Evolutionary conservation across 2,113 vertebrate species (phyloP).

Genomic region (Brienomyrus brachyistius): DNA sequence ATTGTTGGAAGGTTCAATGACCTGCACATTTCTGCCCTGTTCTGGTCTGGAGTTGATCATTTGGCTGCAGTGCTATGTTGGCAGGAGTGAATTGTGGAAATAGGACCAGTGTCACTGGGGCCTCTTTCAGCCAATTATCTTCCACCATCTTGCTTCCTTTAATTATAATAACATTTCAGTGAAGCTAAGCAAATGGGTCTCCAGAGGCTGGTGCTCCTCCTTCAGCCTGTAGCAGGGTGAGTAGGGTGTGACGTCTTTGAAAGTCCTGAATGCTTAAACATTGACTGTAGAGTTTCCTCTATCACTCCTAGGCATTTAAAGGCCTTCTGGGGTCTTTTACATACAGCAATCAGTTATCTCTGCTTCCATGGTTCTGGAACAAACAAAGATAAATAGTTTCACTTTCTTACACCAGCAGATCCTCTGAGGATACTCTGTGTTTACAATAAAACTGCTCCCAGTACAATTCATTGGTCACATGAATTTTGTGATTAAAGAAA

Average conservation of each 20-base stretch:
- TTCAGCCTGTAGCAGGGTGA: background rate
- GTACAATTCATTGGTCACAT: background rate
- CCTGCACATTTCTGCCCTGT: background rate
- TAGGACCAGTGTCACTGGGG: background rate
- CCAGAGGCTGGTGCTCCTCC: background rate
- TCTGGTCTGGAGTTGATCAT: background rate
- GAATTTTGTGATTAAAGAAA: background rate
- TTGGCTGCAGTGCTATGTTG: background rate
- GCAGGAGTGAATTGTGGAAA: background rate
- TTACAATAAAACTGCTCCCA: background rate
- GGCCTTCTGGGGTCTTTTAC: background rate
- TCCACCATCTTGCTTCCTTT: background rate
- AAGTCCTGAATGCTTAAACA: background rate
- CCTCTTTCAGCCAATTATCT: background rate
- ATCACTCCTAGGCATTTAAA: background rate
- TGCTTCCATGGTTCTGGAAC: slow-evolving; percentile 4
- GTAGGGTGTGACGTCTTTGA: background rate
- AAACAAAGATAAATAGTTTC: background rate
- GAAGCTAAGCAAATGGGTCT: background rate
- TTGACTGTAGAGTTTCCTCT: background rate
- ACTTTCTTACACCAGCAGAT: background rate
- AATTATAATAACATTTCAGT: background rate
- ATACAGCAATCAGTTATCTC: background rate
- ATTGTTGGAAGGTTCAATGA: background rate
- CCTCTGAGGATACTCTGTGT: background rate